Evolutionary conservation across 2,888 invertebrate genomes (phyloP).

Genomic region (Pandemis cinnamomeana): DNA sequence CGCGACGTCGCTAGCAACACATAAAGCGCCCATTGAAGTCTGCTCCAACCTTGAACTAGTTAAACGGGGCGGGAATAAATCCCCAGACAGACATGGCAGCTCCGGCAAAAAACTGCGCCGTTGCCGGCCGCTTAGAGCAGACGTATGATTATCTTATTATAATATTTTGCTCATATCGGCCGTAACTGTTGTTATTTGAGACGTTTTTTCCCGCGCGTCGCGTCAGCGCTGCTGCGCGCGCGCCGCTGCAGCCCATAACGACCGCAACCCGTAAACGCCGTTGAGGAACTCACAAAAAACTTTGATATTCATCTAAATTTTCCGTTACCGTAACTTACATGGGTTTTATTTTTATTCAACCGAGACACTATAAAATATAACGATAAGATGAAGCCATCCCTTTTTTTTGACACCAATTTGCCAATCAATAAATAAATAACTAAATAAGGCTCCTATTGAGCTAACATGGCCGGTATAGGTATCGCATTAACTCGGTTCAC

Average conservation of each 20-base stretch:
- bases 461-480: constrained; percentile 58
- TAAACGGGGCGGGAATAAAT: constrained; percentile 73
- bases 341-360: constrained; percentile 54
- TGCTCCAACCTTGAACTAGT: constrained; percentile 79
- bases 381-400: constrained; percentile 57
- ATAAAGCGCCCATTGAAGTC: constrained; percentile 78
- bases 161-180: constrained; percentile 64
- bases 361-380: constrained; percentile 63
- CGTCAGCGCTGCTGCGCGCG: constrained; percentile 50
- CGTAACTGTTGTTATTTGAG: constrained; percentile 48
- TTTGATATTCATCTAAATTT: constrained; percentile 75
- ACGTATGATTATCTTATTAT: constrained; percentile 82
- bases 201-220: constrained; percentile 46
- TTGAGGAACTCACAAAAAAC: constrained; percentile 63
- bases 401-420: constrained; percentile 64
- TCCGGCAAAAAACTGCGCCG: constrained; percentile 65
- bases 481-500: constrained; percentile 67
- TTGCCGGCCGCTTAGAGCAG: constrained; percentile 63
- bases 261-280: constrained; percentile 71
- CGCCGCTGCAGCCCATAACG: constrained; percentile 72
- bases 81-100: constrained; percentile 71
- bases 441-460: constrained; percentile 54
- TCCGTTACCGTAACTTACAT: constrained; percentile 66
- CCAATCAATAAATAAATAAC: constrained; percentile 72
- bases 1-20: constrained; percentile 73